phyloP scores from a whole-genome alignment of 2,113 vertebrate genomes.

The Gymnobelideus leadbeateri region DNA sequence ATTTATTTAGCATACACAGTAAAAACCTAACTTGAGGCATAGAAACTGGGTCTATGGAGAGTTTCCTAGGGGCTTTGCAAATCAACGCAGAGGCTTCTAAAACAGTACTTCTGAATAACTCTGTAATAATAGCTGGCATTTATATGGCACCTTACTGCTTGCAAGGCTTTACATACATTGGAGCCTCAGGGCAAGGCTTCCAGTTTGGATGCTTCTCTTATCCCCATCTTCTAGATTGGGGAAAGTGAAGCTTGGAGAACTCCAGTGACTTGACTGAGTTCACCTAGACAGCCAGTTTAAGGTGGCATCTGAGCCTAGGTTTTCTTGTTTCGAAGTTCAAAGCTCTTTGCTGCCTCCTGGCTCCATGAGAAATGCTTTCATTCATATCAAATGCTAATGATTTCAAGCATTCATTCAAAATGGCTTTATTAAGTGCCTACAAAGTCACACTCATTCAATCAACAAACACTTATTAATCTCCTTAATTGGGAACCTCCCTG shows the following conservation, averaged over 20 bases:
- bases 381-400: constrained; percentile 51
- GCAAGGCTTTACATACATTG: neutral
- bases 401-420: constrained; percentile 49
- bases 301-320: neutral
- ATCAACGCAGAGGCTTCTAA: constrained; percentile 49
- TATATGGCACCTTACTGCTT: neutral
- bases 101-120: constrained; percentile 69
- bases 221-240: neutral
- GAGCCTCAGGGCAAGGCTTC: neutral
- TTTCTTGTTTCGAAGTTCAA: neutral
- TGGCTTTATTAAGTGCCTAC: neutral
- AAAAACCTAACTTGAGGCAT: constrained; percentile 56
- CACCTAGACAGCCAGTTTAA: neutral
- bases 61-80: constrained; percentile 63
- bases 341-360: constrained; percentile 47
- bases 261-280: neutral
- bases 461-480: neutral
- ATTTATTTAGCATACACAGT: constrained; percentile 56
- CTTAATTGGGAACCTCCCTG: neutral
- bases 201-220: neutral
- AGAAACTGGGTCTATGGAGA: constrained; percentile 62
- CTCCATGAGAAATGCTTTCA: constrained; percentile 58
- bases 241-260: neutral
- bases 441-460: neutral
- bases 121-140: constrained; percentile 46